Percentiles rank a stretch among this genome's conserved stretches.
Conservation (phyloP, 2,888 invertebrate species). For the Harmothoe impar region DNA sequence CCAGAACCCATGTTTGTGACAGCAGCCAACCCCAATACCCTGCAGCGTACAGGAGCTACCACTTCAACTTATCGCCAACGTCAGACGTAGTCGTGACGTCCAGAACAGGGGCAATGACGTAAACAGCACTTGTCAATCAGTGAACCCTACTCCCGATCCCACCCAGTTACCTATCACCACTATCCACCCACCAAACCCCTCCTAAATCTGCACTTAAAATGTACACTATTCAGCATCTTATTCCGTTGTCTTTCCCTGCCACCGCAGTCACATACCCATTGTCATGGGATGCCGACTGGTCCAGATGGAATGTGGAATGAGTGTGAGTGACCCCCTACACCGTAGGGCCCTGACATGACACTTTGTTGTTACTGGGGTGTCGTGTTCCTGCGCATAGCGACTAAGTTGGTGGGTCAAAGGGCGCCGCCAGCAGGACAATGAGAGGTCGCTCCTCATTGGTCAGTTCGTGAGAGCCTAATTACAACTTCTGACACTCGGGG, state of each 20-base stretch:
- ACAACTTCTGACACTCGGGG: constrained; percentile 18
- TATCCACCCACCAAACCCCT: neutral
- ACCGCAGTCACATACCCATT: neutral
- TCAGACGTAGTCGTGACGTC: neutral
- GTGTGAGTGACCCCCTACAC: neutral
- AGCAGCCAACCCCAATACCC: constrained; percentile 3
- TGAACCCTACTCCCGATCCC: neutral
- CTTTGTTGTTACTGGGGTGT: neutral
- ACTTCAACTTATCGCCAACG: constrained; percentile 10
- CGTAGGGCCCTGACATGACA: neutral
- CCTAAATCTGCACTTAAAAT: neutral
- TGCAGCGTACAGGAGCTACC: neutral
- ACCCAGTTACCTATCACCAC: neutral
- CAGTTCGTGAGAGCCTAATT: constrained; percentile 10
- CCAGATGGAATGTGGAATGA: neutral
- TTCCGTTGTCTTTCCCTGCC: neutral
- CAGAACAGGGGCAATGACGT: neutral
- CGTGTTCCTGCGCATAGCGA: neutral
- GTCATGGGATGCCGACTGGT: neutral
- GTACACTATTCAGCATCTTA: neutral
- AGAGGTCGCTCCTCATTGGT: constrained; percentile 55
- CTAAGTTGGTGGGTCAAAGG: neutral
- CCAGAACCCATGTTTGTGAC: constrained; percentile 38
- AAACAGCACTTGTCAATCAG: neutral
- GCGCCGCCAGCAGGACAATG: neutral